These are phyloP conservation scores for Drosophila miranda DNA, from an alignment of 1,140 invertebrate species.

Conservation along the genomic window DNA sequence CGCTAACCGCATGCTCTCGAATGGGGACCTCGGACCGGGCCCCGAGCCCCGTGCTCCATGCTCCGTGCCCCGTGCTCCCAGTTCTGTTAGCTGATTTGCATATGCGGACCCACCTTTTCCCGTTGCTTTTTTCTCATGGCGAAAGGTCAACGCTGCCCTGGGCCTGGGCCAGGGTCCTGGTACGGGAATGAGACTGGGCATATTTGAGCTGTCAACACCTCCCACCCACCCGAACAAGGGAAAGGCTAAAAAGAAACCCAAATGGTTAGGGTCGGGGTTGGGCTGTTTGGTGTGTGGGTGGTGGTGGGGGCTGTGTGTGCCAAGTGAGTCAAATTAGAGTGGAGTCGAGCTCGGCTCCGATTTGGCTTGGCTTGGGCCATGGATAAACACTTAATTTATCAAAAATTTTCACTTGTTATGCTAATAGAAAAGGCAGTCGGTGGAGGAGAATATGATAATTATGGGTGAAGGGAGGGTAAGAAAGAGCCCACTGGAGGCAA, in stretches of 20 bases:
- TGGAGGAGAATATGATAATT: background rate
- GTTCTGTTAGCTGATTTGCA: constrained; percentile 62
- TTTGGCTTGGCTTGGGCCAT: constrained; percentile 20
- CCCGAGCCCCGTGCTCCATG: too few species aligned
- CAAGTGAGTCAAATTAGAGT: constrained; percentile 52
- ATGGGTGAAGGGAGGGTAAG: background rate
- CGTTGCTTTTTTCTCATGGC: constrained; percentile 13
- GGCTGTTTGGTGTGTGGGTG: background rate
- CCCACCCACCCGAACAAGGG: constrained; percentile 1
- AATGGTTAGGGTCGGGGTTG: background rate
- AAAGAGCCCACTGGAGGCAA: background rate
- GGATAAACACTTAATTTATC: constrained; percentile 81
- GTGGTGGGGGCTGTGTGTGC: constrained; percentile 10
- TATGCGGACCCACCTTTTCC: constrained; percentile 54
- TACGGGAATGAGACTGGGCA: constrained; percentile 28
- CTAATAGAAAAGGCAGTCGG: constrained; percentile 59
- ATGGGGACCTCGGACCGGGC: constrained; percentile 15
- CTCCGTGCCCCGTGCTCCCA: background rate
- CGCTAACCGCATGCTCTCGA: constrained; percentile 72
- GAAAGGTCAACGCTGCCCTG: constrained; percentile 58
- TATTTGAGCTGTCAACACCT: constrained; percentile 76
- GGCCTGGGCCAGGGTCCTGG: constrained; percentile 2
- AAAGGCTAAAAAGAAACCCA: constrained; percentile 14
- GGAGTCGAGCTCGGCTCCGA: constrained; percentile 1
- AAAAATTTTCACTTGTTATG: constrained; percentile 70